Evolutionary conservation across 1,140 invertebrate species (phyloP), one percentile per base, ranked within the genome.

Genomic region (Heliconius eleuchia): DNA sequence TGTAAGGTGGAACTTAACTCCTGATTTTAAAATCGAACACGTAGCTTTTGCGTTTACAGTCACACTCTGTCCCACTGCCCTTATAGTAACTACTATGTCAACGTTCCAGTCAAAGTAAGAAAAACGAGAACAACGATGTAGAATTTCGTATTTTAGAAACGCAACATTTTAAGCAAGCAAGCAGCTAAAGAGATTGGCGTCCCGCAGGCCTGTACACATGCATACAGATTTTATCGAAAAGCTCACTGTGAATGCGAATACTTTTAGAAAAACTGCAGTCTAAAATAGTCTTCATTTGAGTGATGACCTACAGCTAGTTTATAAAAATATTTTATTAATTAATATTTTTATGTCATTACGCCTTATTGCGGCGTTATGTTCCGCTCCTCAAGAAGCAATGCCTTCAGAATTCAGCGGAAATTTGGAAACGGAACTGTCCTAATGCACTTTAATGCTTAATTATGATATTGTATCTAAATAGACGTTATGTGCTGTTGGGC

Each of bases 211-310:
- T 23, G 19, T 60, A 11, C 55, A 27, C n/a, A 23, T 60, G 55
- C 55, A 60, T 60, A 60, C 55, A 60, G 55, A 60, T 60, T 60
- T 60, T 60, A 60, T 60, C 55, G n/a, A 60, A 60, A 23, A 60
- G 19, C n/a, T 8, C 55, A 60, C 55, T 60, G 7, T 23, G 55
- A 60, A 27, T 60, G 55, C 19, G n/a, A 52, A 52, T 52, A 23
- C 6, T 60, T 60, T 60, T 60, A 60, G 19, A 27, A 60, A 11
- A 27, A 23, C 55, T 60, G 19, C 52, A 55, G 19, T 19, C 18
- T 60, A 27, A 23, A n/a, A 60, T 23, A 60, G n/a, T 23, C n/a
- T 60, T 60, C 2, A 60, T 46, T 46, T 46, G 42, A 46, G 42
- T 46, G 42, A 46, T 46, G 42, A 46, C 42, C 13, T 46, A 46